Evolutionary conservation across 1,140 invertebrate genomes (phyloP), one percentile per base, ranked within the genome.

Genomic region (Archivesica marissinica): DNA sequence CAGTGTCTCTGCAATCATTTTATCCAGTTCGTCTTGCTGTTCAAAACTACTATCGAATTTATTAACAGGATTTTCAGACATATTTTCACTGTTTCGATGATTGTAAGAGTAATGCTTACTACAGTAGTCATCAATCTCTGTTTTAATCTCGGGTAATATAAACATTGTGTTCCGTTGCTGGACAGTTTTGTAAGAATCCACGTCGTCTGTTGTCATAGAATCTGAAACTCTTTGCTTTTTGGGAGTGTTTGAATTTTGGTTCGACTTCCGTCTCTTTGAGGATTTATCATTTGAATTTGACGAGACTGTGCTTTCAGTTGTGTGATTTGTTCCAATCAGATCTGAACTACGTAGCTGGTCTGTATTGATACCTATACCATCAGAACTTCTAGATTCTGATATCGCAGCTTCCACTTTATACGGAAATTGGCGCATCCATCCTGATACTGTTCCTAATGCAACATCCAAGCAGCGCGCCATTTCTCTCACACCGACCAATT

Each of bases 341-440:
- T 56, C 52, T 11, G 9, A 47, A 47, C 44, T 20, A 47, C 9
- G 20, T 47, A 47, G 20, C 20, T 9, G 23, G 13, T 47, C 20
- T 28, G 44, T 47, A 39, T 25, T 30, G 11, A 35, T 23, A 30
- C 35, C 15, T 66, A n/a, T 79, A 25, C 50, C n/a, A 44, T 79
- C 25, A 2, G n/a, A 3, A 13, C 33, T 56, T 50, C 11, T 11
- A n/a, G 70, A 44, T 38, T 52, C 35, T 30, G 35, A 17, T 30
- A 25, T 30, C 17, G 39, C 41, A 35, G 70, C 17, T n/a, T 84
- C 59, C 6, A 75, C 39, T 23, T 54, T 75, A 68, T 84, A 84
- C 11, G 81, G 81, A 66, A 84, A 84, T 59, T 84, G 81, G 9
- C 81, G 30, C 81, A 84, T 84, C 81, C 81, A 84, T 23, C 81